These are phyloP conservation scores for Eumacrocentrus americanus DNA, from an alignment of 2,888 invertebrate genomes.

Conservation along the genomic window DNA sequence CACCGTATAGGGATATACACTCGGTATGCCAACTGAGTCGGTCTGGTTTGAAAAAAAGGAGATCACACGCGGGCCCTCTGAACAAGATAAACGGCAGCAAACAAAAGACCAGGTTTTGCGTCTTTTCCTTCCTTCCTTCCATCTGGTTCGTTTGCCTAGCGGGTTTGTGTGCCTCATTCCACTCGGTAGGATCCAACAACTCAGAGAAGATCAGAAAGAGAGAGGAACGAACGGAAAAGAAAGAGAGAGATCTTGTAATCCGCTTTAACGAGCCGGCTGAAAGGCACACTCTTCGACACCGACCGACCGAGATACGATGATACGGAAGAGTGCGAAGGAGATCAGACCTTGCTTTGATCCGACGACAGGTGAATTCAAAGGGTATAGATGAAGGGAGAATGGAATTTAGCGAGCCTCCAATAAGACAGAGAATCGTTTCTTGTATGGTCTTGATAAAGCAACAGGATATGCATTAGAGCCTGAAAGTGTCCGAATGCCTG, in stretches of 20 bases:
- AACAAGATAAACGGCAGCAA: constrained; percentile 39
- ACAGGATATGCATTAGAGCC: too few relatives aligned
- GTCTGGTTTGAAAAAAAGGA: too few relatives aligned
- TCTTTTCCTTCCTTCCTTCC: background rate
- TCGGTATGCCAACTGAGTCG: constrained; percentile 20
- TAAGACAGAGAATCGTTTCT: too few relatives aligned
- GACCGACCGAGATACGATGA: constrained; percentile 20
- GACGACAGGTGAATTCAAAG: constrained; percentile 27
- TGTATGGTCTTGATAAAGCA: too few relatives aligned
- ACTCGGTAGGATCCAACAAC: background rate
- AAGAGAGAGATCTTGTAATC: constrained; percentile 16
- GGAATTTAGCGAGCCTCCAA: background rate
- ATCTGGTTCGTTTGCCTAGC: background rate
- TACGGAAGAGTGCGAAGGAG: constrained; percentile 27
- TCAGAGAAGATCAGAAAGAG: background rate
- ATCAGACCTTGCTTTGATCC: constrained; percentile 21
- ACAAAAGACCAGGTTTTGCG: constrained; percentile 34
- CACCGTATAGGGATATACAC: constrained; percentile 39
- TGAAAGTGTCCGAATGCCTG: too few relatives aligned
- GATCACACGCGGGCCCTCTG: too few relatives aligned
- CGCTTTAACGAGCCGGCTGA: constrained; percentile 25
- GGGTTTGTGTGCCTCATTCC: background rate
- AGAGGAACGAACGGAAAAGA: background rate
- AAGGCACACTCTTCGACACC: constrained; percentile 18
- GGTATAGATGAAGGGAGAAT: background rate